These are phyloP conservation scores for Chaetops frenatus DNA, from an alignment of 2,113 vertebrate species.

Conservation along the genomic window DNA sequence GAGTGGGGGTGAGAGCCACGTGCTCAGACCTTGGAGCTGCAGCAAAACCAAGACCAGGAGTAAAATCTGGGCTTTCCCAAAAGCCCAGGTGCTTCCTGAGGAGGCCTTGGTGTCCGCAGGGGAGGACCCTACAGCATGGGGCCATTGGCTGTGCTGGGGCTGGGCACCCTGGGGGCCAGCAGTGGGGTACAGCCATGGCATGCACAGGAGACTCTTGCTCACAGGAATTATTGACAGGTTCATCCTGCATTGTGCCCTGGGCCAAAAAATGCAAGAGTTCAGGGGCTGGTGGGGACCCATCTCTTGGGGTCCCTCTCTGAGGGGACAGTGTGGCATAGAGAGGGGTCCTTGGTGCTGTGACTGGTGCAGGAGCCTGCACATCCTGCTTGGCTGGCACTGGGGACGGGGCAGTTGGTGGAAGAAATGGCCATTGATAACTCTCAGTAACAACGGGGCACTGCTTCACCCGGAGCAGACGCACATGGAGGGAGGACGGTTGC, in stretches of 20 bases:
- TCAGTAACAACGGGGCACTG: rapidly evolving
- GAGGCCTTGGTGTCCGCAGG: rapidly evolving
- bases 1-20: rapidly evolving
- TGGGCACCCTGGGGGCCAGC: neutral
- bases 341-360: neutral
- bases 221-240: neutral
- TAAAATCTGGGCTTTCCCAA: neutral
- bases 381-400: neutral
- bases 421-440: neutral
- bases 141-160: too few relatives aligned
- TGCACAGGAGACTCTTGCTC: neutral
- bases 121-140: rapidly evolving
- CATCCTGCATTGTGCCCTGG: neutral
- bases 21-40: neutral
- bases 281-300: neutral
- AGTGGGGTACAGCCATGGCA: neutral
- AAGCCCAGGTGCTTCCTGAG: neutral
- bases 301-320: rapidly evolving
- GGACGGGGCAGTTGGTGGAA: rapidly evolving
- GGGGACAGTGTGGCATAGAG: neutral
- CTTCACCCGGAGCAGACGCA: rapidly evolving
- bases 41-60: neutral
- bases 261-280: neutral
- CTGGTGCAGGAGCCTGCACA: neutral
- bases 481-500: neutral